These are phyloP conservation scores for Percopsis omiscomaycus DNA, from an alignment of 2,797 vertebrate species.

Conservation along the genomic window DNA sequence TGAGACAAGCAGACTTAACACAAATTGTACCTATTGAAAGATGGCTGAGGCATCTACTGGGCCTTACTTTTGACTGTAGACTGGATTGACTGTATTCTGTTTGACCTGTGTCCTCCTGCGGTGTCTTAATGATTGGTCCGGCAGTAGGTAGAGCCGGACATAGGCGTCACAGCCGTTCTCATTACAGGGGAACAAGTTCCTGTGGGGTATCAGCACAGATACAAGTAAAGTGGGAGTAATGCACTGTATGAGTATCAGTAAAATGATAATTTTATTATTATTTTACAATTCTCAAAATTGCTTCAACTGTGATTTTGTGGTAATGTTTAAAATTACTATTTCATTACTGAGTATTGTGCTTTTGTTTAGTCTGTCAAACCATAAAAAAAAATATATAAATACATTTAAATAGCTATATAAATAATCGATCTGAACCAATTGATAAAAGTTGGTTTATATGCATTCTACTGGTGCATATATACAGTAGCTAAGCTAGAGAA, in stretches of 20 bases:
- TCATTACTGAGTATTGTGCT: no score
- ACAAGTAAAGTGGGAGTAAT: background rate
- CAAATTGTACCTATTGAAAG: background rate
- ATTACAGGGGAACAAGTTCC: constrained; percentile 83
- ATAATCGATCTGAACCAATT: no score
- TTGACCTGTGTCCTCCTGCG: constrained; percentile 88
- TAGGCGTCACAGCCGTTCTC: constrained; percentile 88
- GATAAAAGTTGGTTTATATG: no score
- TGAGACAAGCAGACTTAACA: background rate
- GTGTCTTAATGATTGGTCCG: constrained; percentile 87
- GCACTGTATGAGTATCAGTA: background rate
- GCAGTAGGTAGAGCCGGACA: constrained; percentile 91
- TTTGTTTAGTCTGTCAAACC: no score
- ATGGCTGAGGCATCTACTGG: background rate
- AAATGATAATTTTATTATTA: no score
- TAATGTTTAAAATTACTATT: no score
- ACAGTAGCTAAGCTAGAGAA: no score
- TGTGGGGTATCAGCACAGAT: constrained; percentile 47
- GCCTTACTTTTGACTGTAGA: constrained; percentile 86
- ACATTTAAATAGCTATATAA: no score
- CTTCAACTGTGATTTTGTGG: no score
- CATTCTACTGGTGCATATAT: no score
- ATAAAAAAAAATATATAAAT: no score
- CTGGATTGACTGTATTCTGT: constrained; percentile 84
- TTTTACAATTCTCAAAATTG: no score